Conservation (phyloP, 2,797 vertebrate genomes). For the Uromys caudimaculatus region DNA sequence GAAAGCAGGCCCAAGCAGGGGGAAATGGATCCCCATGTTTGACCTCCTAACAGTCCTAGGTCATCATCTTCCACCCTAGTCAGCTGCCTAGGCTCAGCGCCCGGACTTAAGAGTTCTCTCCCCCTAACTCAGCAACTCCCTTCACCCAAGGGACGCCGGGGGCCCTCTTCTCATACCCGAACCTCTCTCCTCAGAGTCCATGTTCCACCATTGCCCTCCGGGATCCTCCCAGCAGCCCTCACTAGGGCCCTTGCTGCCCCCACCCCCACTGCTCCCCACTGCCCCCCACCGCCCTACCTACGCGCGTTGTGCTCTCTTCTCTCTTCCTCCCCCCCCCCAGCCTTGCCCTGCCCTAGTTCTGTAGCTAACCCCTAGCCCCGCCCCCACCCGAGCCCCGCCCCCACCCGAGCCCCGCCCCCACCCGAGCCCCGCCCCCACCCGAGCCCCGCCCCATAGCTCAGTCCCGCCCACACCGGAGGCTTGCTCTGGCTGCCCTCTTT, state of each 20-base stretch:
- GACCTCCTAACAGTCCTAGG: neutral
- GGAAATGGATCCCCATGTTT: neutral
- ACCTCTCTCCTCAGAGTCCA: neutral
- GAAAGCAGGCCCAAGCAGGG: neutral
- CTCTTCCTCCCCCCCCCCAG: rapidly evolving
- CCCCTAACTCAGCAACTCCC: neutral
- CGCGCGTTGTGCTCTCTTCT: rapidly evolving
- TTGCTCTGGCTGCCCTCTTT: rapidly evolving
- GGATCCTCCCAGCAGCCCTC: neutral
- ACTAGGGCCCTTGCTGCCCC: too few species aligned
- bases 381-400: neutral
- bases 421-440: neutral
- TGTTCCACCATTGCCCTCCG: rapidly evolving
- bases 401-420: neutral
- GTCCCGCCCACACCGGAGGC: neutral
- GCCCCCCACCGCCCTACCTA: too few species aligned
- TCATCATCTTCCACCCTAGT: rapidly evolving
- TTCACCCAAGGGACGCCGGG: neutral
- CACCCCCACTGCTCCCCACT: too few species aligned
- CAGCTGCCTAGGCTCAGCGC: neutral
- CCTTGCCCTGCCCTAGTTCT: neutral
- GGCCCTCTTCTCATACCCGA: neutral
- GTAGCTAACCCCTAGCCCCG: neutral
- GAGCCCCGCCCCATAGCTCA: rapidly evolving
- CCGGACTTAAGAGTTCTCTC: neutral